Percentiles rank a stretch among this genome's conserved stretches.
Evolutionary conservation across 2,888 invertebrate species (phyloP).

Genomic region (Dynastes grantii): DNA sequence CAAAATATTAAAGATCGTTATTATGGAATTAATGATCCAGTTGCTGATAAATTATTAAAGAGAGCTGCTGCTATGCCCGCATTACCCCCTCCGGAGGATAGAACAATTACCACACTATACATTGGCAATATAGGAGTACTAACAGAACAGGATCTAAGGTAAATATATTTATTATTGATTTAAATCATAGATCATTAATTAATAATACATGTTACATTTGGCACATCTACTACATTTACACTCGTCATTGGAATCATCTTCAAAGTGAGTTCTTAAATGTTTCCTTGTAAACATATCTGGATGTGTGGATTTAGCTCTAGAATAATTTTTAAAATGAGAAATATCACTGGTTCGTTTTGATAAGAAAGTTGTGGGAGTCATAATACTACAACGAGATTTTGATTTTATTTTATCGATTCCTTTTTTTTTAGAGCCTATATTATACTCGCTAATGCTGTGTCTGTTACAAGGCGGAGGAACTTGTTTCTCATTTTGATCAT

Average conservation of each 20-base stretch:
- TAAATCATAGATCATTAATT: neutral
- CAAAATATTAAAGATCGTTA: constrained; percentile 96
- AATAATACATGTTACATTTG: constrained; percentile 34
- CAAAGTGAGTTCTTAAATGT: constrained; percentile 6
- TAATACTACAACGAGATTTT: constrained; percentile 16
- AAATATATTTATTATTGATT: constrained; percentile 50
- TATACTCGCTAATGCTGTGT: neutral
- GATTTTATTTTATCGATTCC: neutral
- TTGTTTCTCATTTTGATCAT: neutral
- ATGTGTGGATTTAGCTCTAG: constrained; percentile 19
- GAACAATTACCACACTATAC: constrained; percentile 95
- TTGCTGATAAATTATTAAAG: constrained; percentile 93
- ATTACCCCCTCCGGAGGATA: constrained; percentile 95
- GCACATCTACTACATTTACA: constrained; percentile 31
- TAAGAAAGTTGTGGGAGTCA: constrained; percentile 1
- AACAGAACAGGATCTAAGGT: constrained; percentile 89
- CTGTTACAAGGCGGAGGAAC: neutral
- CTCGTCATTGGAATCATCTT: constrained; percentile 33
- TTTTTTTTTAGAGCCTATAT: neutral
- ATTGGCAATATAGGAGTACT: constrained; percentile 94
- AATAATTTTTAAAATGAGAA: constrained; percentile 10
- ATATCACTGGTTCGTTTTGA: neutral
- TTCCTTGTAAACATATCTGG: constrained; percentile 15
- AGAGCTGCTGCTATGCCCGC: constrained; percentile 95
- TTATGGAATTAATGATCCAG: constrained; percentile 96